Percentiles rank a stretch among this genome's conserved stretches.
Evolutionary conservation across 2,113 vertebrate genomes (phyloP).

Genomic region (Siphamia tubifer): DNA sequence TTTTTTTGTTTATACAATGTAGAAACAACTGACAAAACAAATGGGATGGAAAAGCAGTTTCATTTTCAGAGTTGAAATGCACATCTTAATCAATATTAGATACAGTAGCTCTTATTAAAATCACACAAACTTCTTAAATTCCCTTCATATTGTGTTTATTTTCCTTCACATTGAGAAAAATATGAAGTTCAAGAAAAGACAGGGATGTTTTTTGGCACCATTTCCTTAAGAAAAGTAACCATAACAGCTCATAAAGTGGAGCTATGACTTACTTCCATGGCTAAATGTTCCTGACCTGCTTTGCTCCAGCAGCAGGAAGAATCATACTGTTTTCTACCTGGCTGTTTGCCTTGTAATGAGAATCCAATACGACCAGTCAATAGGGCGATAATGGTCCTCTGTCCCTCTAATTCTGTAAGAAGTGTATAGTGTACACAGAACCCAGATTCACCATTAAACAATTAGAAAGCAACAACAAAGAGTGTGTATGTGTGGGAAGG

Average conservation of each 20-base stretch:
- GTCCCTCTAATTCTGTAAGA: conserved; percentile 3
- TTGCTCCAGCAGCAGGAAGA: neutral
- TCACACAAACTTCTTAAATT: too few relatives aligned
- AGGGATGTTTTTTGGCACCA: neutral
- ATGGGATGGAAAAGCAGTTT: too few relatives aligned
- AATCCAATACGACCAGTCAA: conserved; percentile 38
- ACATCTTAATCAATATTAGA: too few relatives aligned
- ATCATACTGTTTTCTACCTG: conserved; percentile 7
- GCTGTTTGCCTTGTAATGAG: conserved; percentile 30
- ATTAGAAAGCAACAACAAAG: neutral
- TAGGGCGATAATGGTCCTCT: conserved; percentile 24
- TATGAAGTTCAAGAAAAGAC: too few relatives aligned
- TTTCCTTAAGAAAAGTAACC: neutral
- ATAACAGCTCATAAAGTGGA: neutral
- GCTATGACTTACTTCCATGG: neutral
- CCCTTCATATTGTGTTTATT: too few relatives aligned
- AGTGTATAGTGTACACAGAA: conserved; percentile 5
- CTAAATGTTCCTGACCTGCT: neutral
- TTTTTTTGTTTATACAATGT: too few relatives aligned
- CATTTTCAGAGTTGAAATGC: too few relatives aligned
- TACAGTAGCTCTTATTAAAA: too few relatives aligned
- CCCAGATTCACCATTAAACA: conserved; percentile 10
- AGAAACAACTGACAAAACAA: too few relatives aligned
- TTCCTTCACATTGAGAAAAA: too few relatives aligned
- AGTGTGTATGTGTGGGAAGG: neutral